A percentile compares a stretch with the other conserved stretches of the same genome.
Conservation (phyloP, 2,888 invertebrate species). For the Agrochola circellaris region DNA sequence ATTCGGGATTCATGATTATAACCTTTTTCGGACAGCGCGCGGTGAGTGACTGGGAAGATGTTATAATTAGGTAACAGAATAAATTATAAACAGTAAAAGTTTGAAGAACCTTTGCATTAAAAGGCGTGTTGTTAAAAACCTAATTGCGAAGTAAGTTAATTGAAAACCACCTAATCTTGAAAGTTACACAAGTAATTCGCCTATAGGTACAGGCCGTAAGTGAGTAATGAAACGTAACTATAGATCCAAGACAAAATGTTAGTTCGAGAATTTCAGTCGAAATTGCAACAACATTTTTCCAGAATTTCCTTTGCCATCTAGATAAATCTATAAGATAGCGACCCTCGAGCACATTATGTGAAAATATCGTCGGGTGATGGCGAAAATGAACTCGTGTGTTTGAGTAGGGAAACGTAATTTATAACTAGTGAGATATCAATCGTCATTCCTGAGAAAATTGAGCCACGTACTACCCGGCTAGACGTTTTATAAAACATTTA, state of each 20-base stretch:
- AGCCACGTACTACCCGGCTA: slow-evolving; percentile 40
- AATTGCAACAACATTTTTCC: slow-evolving; percentile 66
- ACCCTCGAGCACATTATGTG: slow-evolving; percentile 80
- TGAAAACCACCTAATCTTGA: too few relatives aligned
- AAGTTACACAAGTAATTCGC: background rate
- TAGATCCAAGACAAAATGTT: slow-evolving; percentile 28
- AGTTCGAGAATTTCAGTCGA: slow-evolving; percentile 46
- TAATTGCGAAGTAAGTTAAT: background rate
- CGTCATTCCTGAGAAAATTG: slow-evolving; percentile 71
- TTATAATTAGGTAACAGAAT: background rate
- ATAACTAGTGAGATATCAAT: slow-evolving; percentile 73
- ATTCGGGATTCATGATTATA: background rate
- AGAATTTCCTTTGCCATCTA: slow-evolving; percentile 75
- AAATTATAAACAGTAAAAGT: background rate
- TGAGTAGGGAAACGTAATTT: slow-evolving; percentile 73
- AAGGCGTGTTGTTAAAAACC: background rate
- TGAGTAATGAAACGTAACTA: slow-evolving; percentile 8
- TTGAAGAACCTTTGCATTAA: background rate
- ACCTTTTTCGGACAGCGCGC: background rate
- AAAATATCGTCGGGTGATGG: slow-evolving; percentile 80
- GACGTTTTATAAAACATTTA: slow-evolving; percentile 58
- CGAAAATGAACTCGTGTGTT: slow-evolving; percentile 80
- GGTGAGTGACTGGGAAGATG: background rate
- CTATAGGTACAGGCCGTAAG: background rate
- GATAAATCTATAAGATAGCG: slow-evolving; percentile 84